A percentile compares a stretch with the other conserved stretches of the same genome.
Conservation (phyloP, 2,113 vertebrate species). For the Chelonoidis abingdonii region DNA sequence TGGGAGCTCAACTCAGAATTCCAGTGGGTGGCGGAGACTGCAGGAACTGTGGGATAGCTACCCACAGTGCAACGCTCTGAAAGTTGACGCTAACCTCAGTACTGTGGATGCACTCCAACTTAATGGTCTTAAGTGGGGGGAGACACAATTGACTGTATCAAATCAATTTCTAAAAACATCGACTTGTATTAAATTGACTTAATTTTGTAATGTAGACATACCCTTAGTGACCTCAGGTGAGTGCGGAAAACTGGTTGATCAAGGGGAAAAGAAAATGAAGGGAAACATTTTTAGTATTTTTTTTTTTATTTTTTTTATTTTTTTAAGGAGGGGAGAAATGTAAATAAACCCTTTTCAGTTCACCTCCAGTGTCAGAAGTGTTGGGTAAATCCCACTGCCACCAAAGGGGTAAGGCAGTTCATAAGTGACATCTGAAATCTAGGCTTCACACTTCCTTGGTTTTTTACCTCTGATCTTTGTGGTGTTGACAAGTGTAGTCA, state of each 20-base stretch:
- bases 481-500: not conserved
- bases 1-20: too few relatives aligned
- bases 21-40: too few relatives aligned
- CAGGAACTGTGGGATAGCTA: too few relatives aligned
- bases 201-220: too few relatives aligned
- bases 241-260: not conserved
- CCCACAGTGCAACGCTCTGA: too few relatives aligned
- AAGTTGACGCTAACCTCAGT: too few relatives aligned
- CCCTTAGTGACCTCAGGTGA: not conserved
- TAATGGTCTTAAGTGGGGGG: too few relatives aligned
- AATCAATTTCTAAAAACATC: too few relatives aligned
- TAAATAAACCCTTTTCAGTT: not conserved
- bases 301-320: not conserved
- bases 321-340: not conserved
- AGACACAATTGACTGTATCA: too few relatives aligned
- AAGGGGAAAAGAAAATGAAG: not conserved
- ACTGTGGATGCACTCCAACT: too few relatives aligned
- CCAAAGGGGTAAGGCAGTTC: not conserved
- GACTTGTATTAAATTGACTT: too few relatives aligned
- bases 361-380: not conserved
- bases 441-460: not conserved
- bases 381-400: not conserved
- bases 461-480: not conserved
- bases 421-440: not conserved
- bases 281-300: not conserved